These are phyloP conservation scores for Acanthosoma haemorrhoidale DNA, from an alignment of 2,888 invertebrate species.

Conservation along the genomic window DNA sequence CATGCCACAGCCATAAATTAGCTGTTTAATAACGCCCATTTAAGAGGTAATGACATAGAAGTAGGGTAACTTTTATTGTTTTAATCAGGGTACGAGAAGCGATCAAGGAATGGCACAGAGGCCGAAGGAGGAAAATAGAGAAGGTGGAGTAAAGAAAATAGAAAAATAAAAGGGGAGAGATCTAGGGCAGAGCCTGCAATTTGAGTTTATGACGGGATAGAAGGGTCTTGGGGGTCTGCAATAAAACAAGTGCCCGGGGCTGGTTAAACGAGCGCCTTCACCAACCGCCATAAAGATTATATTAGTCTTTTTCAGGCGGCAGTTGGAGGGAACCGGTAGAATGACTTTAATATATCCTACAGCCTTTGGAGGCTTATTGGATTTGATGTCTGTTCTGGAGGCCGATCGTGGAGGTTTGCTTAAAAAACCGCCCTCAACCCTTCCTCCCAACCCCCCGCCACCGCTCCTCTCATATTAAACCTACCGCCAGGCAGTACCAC, in stretches of 20 bases:
- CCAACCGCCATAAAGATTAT: constrained; percentile 28
- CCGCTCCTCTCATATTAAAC: constrained; percentile 5
- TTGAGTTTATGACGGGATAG: constrained; percentile 18
- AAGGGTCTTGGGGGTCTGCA: neutral
- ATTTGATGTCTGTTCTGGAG: constrained; percentile 15
- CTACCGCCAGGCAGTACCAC: neutral
- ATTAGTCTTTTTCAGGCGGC: constrained; percentile 27
- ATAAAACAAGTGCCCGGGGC: constrained; percentile 26
- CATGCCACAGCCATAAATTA: too few species aligned
- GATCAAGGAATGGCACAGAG: neutral
- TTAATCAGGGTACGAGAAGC: neutral
- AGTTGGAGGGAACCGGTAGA: neutral
- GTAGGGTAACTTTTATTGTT: neutral
- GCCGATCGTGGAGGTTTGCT: constrained; percentile 1
- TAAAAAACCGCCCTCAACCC: constrained; percentile 19
- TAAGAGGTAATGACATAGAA: too few species aligned
- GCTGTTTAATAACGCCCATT: too few species aligned
- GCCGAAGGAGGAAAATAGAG: neutral
- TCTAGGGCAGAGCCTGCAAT: constrained; percentile 23
- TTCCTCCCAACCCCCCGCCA: neutral
- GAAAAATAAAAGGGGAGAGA: constrained; percentile 28
- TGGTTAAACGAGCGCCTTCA: constrained; percentile 7
- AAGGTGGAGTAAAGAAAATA: constrained; percentile 8
- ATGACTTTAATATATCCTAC: constrained; percentile 23
- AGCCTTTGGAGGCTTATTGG: constrained; percentile 12